Evolutionary conservation across 2,888 invertebrate species (phyloP), one percentile per base, ranked within the genome.

Genomic region (Tachystola acroxantha): DNA sequence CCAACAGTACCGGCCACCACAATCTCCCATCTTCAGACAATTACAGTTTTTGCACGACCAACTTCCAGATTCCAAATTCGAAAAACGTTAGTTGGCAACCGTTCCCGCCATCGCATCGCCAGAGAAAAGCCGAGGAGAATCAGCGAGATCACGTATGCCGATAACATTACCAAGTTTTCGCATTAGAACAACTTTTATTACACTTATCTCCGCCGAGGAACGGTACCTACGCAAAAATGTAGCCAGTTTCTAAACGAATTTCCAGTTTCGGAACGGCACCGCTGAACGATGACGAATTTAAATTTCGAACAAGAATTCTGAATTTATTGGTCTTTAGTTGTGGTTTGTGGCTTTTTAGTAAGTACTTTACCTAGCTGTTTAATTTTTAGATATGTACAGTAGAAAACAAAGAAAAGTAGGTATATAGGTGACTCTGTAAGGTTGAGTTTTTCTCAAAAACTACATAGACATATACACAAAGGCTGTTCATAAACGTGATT

Each of bases 111-210:
- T 11, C 26, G 32, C 61, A 53, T n/a, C n/a, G 53, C 56, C 63
- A 67, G 67, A 16, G 75, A 79, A 77, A 78, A 78, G 76, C 75
- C 37, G 35, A 24, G 9, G 26, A 28, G 20, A 20, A 20, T 12
- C 78, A 62, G 63, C 47, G 72, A 77, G 85, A 85, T 85, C 84
- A 84, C 85, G 84, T 85, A 78, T 76, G 58, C 77, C 79, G 84
- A 85, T 85, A 85, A 81, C 81, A 85, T 84, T 79, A 82, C 74
- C 56, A 84, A 85, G 80, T 85, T 85, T 84, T 68, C 71, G 64
- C 84, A 81, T 85, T 85, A 84, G 66, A 51, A 47, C 43, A 82
- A 84, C 84, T 85, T 84, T 85, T 84, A 84, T 82, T 84, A 84
- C 81, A 79, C 76, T 82, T 82, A 84, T 82, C 82, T 79, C 61